These are phyloP conservation scores for Podarcis raffonei DNA, from an alignment of 2,113 vertebrate species.

Conservation along the genomic window DNA sequence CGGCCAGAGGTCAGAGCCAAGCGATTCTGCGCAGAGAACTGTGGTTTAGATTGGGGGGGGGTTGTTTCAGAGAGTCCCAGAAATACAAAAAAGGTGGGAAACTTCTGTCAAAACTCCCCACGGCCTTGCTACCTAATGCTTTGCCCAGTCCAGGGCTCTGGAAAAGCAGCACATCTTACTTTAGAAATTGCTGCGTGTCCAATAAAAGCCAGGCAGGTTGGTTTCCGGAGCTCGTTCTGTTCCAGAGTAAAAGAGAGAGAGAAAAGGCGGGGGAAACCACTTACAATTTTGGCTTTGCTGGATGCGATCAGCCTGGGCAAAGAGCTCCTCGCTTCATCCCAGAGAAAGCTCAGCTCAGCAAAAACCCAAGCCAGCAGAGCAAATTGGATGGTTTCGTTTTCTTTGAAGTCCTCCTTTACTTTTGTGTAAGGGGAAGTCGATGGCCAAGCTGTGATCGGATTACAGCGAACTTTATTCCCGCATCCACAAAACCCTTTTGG, in stretches of 20 bases:
- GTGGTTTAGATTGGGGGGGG: conserved; percentile 31
- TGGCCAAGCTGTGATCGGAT: neutral
- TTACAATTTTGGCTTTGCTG: neutral
- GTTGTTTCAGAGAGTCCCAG: conserved; percentile 34
- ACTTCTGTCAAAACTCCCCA: conserved; percentile 55
- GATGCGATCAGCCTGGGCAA: neutral
- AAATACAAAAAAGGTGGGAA: conserved; percentile 55
- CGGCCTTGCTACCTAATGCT: conserved; percentile 50
- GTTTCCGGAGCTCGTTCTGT: neutral
- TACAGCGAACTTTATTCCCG: neutral
- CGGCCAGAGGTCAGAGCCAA: conserved; percentile 64
- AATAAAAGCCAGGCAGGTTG: conserved; percentile 15
- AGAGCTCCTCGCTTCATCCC: neutral
- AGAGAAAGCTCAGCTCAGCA: neutral
- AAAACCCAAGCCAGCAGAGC: neutral
- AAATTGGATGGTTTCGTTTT: accelerated
- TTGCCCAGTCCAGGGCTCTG: conserved; percentile 55
- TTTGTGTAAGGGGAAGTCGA: neutral
- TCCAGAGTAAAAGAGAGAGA: neutral
- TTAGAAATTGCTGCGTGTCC: neutral
- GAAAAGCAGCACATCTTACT: conserved; percentile 36
- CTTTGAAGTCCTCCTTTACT: neutral
- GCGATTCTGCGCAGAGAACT: conserved; percentile 57
- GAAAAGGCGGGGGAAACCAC: neutral
- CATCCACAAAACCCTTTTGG: neutral